These are phyloP conservation scores for Ormyrus rosae DNA, from an alignment of 2,888 invertebrate species.

Conservation along the genomic window DNA sequence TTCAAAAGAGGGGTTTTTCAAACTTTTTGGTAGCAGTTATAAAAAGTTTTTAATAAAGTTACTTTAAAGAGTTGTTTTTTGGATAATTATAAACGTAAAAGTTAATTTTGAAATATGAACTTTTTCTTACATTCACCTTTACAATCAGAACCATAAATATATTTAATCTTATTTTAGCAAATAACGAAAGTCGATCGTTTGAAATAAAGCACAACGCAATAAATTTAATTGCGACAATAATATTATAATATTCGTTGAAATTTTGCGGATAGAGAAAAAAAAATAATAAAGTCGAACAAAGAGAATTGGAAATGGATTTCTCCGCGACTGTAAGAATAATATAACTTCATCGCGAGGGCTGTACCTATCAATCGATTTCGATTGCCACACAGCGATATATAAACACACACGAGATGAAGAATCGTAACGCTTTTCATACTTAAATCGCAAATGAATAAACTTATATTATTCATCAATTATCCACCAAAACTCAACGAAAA, in stretches of 20 bases:
- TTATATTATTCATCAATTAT: not conserved
- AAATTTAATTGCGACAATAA: not conserved
- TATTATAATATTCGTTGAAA: not conserved
- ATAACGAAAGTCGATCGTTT: too few relatives aligned
- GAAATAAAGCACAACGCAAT: too few relatives aligned
- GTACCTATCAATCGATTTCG: constrained; percentile 32
- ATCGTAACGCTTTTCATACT: not conserved
- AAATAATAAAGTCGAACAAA: not conserved
- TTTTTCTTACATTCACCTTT: too few relatives aligned
- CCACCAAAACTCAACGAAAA: not conserved
- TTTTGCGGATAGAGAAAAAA: not conserved
- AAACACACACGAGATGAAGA: not conserved
- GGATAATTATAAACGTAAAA: too few relatives aligned
- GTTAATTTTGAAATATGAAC: too few relatives aligned
- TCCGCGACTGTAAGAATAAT: constrained; percentile 27
- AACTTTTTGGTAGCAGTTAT: too few relatives aligned
- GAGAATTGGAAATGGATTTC: constrained; percentile 26
- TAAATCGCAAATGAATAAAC: not conserved
- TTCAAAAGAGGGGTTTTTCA: too few relatives aligned
- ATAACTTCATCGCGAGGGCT: not conserved
- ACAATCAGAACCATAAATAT: too few relatives aligned
- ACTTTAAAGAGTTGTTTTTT: too few relatives aligned
- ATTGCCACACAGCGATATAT: not conserved
- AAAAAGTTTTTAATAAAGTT: too few relatives aligned
- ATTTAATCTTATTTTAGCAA: too few relatives aligned